Base-by-base conservation (phyloP, 2,888 invertebrate genomes). In the Perdita meconis region DNA sequence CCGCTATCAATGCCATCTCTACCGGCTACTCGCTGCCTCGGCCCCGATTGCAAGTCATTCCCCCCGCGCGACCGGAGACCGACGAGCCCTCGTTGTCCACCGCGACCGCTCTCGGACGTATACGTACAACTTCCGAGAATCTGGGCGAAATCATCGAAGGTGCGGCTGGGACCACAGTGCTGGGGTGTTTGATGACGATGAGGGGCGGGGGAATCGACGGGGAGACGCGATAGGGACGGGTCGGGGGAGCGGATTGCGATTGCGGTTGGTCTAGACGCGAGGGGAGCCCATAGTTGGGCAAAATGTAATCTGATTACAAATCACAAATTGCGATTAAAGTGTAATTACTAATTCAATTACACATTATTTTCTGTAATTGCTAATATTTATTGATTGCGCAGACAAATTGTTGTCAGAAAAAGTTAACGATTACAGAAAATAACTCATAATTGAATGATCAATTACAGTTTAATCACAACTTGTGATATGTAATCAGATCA, bases 41-140 rank as follows among this genome's bases (percentile, higher is more conserved):
- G 38, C 22, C 63, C 30, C 81, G 86, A 86, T 86, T 78, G 85
- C 85, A 85, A 86, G 85, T 86, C 87, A 86, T 85, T 83, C 78
- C 60, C 57, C 78, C 60, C 57, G 42, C 19, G 26, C 53, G 34
- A 36, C 51, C 38, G 13, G 16, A 44, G 19, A 44, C 16, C 19
- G 19, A 10, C 19, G 47, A 19, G 19, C 47, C 22, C 47, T 10
- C 10, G 10, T 10, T 22, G 47, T 19, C 22, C 42, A 24, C 55
- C 30, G n/a, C 56, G n/a, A n/a, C 38, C 13, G 16, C 47, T 30
- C 59, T 16, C 10, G 19, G 22, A n/a, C 26, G 10, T 30, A 6
- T 30, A 30, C 44, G 47, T 40, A 57, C 51, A 26, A 71, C 65
- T 76, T 78, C 57, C 53, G 57, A 63, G 76, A 76, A 78, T 22